phyloP scores from a whole-genome alignment of 2,797 vertebrate species.

The Apogon talboti region DNA sequence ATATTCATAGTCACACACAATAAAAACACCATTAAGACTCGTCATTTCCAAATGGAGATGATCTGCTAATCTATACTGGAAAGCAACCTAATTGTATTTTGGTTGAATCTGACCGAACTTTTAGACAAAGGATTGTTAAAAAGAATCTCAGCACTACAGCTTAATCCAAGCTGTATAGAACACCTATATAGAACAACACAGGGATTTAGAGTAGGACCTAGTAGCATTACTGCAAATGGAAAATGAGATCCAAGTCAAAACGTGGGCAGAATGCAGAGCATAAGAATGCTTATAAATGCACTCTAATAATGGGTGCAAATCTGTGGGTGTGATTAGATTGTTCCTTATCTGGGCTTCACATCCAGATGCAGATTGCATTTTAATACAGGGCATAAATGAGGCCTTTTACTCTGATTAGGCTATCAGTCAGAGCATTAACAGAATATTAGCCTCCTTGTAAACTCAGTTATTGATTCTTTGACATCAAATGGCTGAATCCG shows the following conservation, averaged over 20 bases:
- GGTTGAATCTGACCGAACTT: conserved; percentile 31
- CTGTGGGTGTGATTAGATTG: conserved; percentile 58
- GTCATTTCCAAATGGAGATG: conserved; percentile 50
- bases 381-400: conserved; percentile 53
- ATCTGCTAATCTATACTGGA: conserved; percentile 38
- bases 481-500: conserved; percentile 28
- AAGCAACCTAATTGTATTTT: conserved; percentile 43
- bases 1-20: conserved; percentile 32
- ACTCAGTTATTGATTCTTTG: conserved; percentile 42
- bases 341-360: conserved; percentile 56
- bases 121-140: conserved; percentile 22
- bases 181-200: conserved; percentile 41
- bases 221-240: conserved; percentile 51
- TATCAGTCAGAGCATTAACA: conserved; percentile 42
- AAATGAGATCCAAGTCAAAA: conserved; percentile 49
- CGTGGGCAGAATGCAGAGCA: conserved; percentile 52
- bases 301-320: conserved; percentile 53
- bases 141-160: conserved; percentile 24
- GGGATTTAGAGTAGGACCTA: conserved; percentile 47
- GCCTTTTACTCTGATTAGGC: conserved; percentile 45
- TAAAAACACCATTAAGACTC: conserved; percentile 51
- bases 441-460: conserved; percentile 42
- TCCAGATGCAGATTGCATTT: conserved; percentile 52
- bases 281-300: conserved; percentile 30
- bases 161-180: conserved; percentile 42